Conservation (phyloP, 2,797 vertebrate genomes). For the Mallotus villosus region DNA sequence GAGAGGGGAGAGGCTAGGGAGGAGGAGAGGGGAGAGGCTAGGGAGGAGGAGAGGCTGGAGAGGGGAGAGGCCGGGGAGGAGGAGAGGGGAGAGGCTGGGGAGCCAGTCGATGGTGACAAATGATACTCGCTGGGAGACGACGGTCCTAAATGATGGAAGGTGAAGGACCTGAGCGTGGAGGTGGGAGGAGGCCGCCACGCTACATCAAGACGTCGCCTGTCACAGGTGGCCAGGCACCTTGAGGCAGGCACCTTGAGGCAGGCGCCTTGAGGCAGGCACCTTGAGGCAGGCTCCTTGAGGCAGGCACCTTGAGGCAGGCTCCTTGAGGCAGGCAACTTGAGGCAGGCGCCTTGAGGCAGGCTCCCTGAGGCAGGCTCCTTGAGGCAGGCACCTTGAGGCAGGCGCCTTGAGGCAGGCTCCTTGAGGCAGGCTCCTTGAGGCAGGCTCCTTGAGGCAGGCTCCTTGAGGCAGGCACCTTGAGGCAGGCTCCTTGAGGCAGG, state of each 20-base stretch:
- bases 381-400: too few species aligned
- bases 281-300: too few species aligned
- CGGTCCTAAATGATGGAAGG: conserved; percentile 47
- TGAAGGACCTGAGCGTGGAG: conserved; percentile 41
- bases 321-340: too few species aligned
- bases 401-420: too few species aligned
- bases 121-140: conserved; percentile 56
- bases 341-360: too few species aligned
- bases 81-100: conserved; percentile 22
- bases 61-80: conserved; percentile 10
- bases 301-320: too few species aligned
- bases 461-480: conserved; percentile 34
- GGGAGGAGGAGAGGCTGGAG: conserved; percentile 15
- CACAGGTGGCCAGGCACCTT: conserved; percentile 32
- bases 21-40: conserved; percentile 17
- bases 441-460: too few species aligned
- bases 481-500: too few species aligned
- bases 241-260: conserved; percentile 31
- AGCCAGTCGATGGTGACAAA: conserved; percentile 59
- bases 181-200: conserved; percentile 21
- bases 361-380: too few species aligned
- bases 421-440: too few species aligned
- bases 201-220: conserved; percentile 53
- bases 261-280: too few species aligned
- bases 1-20: too few species aligned